Evolutionary conservation across 1,140 invertebrate genomes (phyloP).

Genomic region (Bathynomus jamesi): DNA sequence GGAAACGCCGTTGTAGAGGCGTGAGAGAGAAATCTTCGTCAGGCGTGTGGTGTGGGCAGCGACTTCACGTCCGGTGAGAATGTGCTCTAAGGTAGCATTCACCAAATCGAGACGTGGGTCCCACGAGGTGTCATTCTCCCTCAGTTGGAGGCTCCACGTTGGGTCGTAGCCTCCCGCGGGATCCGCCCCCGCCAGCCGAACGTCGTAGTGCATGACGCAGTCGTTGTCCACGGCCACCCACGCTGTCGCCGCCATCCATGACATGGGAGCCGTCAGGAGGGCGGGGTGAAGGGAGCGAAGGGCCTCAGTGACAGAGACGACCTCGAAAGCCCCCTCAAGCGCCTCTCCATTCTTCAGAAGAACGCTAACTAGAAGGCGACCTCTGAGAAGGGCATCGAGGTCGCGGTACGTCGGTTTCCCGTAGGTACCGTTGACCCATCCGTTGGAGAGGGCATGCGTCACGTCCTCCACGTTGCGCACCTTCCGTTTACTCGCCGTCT

Average conservation of each 20-base stretch:
- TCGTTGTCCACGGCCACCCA: constrained; percentile 73
- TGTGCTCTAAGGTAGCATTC: constrained; percentile 14
- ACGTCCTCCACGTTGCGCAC: constrained; percentile 50
- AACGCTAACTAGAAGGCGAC: constrained; percentile 58
- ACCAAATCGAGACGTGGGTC: constrained; percentile 23
- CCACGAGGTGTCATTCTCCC: constrained; percentile 21
- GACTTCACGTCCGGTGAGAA: constrained; percentile 24
- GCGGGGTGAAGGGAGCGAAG: constrained; percentile 58
- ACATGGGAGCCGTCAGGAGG: constrained; percentile 50
- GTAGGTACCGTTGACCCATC: constrained; percentile 59
- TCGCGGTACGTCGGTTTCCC: constrained; percentile 57
- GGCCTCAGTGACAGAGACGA: constrained; percentile 63
- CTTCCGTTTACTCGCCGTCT: constrained; percentile 59
- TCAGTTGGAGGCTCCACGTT: constrained; percentile 25
- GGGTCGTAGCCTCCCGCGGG: constrained; percentile 13
- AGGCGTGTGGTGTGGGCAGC: constrained; percentile 27
- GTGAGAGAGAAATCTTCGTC: constrained; percentile 20
- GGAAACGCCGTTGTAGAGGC: constrained; percentile 21
- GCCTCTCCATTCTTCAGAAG: constrained; percentile 51
- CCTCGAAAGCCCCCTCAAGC: constrained; percentile 56
- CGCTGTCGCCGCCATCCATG: constrained; percentile 57
- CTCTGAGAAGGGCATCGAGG: constrained; percentile 68
- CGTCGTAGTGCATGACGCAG: constrained; percentile 75
- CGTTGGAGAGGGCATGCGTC: constrained; percentile 52
- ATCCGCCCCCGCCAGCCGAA: constrained; percentile 44